Evolutionary conservation across 2,888 invertebrate species (phyloP), one percentile per base, ranked within the genome.

Genomic region (Romanomermis culicivorax): DNA sequence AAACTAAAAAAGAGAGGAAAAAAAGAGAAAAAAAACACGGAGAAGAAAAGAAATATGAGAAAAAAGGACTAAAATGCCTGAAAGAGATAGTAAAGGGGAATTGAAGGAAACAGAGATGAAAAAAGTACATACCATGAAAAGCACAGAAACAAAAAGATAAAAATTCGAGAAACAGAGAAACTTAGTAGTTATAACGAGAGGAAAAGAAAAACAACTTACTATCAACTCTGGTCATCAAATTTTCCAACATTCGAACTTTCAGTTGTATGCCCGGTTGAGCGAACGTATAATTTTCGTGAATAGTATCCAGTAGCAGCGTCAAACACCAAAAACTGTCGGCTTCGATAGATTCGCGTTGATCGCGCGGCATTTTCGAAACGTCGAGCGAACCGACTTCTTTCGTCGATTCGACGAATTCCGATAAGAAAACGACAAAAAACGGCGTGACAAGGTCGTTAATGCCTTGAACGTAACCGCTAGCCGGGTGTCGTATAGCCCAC

Each of bases 291-390:
- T 97, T 95, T 72, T 97, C 93, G 75, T 93, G 67, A 65, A 97
- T 95, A 61, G 91, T 89, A 72, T 97, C 95, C 56, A 99, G 77
- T 68, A 99, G 85, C 71, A 91, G 88, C 17, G 88, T 87, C 61
- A 93, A 78, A 71, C 93, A 95, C 95, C 97, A 97, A 76, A 89
- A 99, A 42, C 88, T 86, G 72, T 99, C 97, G 0, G 97, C 93
- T 75, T 99, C 97, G 53, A 99, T 85, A 58, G 84, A 77, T 64
- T 85, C 80, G 56, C 85, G 74, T 66, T 81, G 80, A 53, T 81
- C 81, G 64, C 82, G 78, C 0, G 80, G 74, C 61, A 97, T 74
- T 56, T 78, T 77, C 60, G 81, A 80, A 55, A 97, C 80, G 58
- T 85, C 81, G 65, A 82, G 86, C 67, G 81, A 83, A 70, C 93